Base-by-base conservation (phyloP, 2,888 invertebrate species). In the Cheiracanthium punctorium region DNA sequence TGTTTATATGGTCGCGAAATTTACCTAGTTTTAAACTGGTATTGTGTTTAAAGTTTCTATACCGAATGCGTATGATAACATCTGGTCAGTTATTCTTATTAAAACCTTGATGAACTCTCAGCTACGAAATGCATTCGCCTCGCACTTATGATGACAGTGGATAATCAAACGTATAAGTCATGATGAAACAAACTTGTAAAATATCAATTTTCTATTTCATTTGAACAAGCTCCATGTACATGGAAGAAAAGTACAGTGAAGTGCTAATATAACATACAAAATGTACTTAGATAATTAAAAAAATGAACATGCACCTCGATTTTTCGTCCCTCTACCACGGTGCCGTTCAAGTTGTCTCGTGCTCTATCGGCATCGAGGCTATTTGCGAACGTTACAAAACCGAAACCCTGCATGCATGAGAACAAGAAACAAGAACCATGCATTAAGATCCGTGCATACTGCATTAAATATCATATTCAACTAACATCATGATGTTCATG, bases 341-440 rank as follows among this genome's bases (percentile, higher is more conserved):
- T 98, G 96, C 98, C 98, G 96, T 99, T 98, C 95, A 99, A 96
- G 95, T 98, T 97, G 95, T 98, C 98, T 95, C 99, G 97, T 96
- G 99, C 99, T 95, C 97, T 96, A 95, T 99, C 99, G 94, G 99
- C 99, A 95, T 99, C 99, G 95, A 96, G 96, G 95, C 97, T 97
- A 96, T 97, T 98, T 96, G 98, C 98, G 97, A 99, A 99, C 95
- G 99, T 99, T 96, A 99, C 99, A 97, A 99, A 99, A 96, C 99
- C 99, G 96, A 99, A 99, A 95, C 99, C 99, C 99, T 99, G 89
- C 91, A 91, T 91, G 87, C 87, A 87, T 72, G 72, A 87, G 73
- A n/a, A 85, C 85, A 85, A 85, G 86, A 86, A 76, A 85, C 84
- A 85, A 69, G 37, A 69, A 69, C 52, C 75, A 75, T 87, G 87